phyloP scores from a whole-genome alignment of 2,888 invertebrate species.

The Euclidia mi region DNA sequence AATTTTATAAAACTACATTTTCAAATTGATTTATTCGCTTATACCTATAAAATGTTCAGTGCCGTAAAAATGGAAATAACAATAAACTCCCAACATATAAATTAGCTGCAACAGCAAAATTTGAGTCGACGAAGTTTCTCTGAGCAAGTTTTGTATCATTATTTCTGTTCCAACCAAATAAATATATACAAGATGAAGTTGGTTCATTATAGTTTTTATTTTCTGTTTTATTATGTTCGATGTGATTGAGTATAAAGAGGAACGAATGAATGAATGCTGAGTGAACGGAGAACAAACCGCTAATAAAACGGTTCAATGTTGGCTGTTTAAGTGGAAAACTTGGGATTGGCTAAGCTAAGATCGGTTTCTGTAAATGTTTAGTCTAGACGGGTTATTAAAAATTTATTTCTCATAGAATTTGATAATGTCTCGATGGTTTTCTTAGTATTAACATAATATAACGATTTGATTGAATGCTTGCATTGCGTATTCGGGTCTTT shows the following conservation, averaged over 20 bases:
- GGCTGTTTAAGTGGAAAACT: slow-evolving; percentile 78
- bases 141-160: slow-evolving; percentile 65
- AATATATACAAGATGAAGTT: slow-evolving; percentile 83
- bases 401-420: slow-evolving; percentile 79
- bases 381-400: slow-evolving; percentile 88
- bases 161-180: slow-evolving; percentile 71
- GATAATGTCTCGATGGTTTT: slow-evolving; percentile 63
- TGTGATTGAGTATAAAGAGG: slow-evolving; percentile 86
- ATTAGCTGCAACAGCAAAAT: slow-evolving; percentile 64
- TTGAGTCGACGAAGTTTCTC: slow-evolving; percentile 48
- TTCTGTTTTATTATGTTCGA: slow-evolving; percentile 77
- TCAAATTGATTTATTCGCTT: slow-evolving; percentile 10
- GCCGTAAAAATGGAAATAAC: slow-evolving; percentile 38
- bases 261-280: slow-evolving; percentile 71
- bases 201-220: slow-evolving; percentile 84
- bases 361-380: slow-evolving; percentile 73
- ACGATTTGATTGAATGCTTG: slow-evolving; percentile 13
- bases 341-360: slow-evolving; percentile 77
- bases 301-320: slow-evolving; percentile 79
- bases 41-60: slow-evolving; percentile 26
- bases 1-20: background rate
- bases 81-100: slow-evolving; percentile 62
- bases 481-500: slow-evolving; percentile 11
- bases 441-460: slow-evolving; percentile 36
- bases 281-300: slow-evolving; percentile 65